A percentile compares a stretch with the other conserved stretches of the same genome.
These are phyloP conservation scores for Dryocosmus kuriphilus DNA, from an alignment of 2,888 invertebrate genomes.

Conservation along the genomic window DNA sequence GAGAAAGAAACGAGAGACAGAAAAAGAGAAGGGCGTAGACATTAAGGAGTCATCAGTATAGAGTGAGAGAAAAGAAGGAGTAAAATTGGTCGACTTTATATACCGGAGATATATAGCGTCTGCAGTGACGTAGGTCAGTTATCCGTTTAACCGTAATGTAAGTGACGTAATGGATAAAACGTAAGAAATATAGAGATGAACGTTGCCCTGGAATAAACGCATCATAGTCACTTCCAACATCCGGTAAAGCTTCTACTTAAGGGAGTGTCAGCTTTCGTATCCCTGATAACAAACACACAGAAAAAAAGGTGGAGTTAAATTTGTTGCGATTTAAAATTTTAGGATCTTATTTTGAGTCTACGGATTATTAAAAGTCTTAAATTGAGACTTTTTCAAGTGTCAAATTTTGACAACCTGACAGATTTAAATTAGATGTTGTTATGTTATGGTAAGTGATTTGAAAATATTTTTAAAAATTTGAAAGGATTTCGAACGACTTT, in stretches of 20 bases:
- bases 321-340: no score
- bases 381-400: no score
- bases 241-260: not conserved
- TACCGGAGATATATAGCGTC: not conserved
- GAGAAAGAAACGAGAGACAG: not conserved
- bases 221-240: not conserved
- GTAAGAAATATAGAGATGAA: not conserved
- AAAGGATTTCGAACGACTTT: no score
- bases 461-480: no score
- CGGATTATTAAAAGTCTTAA: no score
- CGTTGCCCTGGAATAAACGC: not conserved
- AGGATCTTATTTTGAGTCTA: no score
- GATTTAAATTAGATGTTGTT: no score
- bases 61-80: not conserved
- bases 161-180: constrained; percentile 11
- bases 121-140: constrained; percentile 62
- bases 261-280: not conserved
- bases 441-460: no score
- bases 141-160: constrained; percentile 47
- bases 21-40: not conserved
- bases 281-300: no score
- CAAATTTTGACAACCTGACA: no score
- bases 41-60: not conserved
- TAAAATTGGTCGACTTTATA: constrained; percentile 4
- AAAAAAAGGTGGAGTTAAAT: no score